Evolutionary conservation across 2,113 vertebrate species (phyloP).

Genomic region (Vidua macroura): DNA sequence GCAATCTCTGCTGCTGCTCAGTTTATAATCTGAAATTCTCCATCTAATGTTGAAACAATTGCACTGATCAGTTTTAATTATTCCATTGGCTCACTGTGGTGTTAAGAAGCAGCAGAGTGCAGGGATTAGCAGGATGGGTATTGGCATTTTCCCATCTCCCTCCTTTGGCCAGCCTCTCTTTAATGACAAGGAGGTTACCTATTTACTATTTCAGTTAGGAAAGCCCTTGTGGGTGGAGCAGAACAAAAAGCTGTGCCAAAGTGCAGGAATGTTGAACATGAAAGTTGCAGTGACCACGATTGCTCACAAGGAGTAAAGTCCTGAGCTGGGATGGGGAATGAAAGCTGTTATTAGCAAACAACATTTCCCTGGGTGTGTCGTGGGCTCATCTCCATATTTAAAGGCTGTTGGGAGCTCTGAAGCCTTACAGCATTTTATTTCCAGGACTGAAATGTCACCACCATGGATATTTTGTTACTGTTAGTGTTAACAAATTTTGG

Average conservation of each 20-base stretch:
- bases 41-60: not conserved
- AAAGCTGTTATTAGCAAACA: not conserved
- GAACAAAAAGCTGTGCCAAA: not conserved
- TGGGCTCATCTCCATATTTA: not conserved
- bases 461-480: not conserved
- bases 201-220: not conserved
- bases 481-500: not conserved
- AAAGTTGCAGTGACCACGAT: rapidly evolving
- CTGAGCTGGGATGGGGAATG: not conserved
- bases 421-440: not conserved
- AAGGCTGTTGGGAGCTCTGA: not conserved
- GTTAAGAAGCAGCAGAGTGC: not conserved
- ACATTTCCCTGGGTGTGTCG: not conserved
- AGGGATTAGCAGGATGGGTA: not conserved
- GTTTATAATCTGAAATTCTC: not conserved
- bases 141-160: not conserved
- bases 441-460: not conserved
- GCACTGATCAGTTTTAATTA: not conserved
- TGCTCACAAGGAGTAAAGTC: not conserved
- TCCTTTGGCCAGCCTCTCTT: not conserved
- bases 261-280: not conserved
- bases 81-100: not conserved
- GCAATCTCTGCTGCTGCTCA: not conserved
- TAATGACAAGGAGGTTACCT: not conserved
- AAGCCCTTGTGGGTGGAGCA: not conserved